Evolutionary conservation across 2,113 vertebrate species (phyloP).

Genomic region (Scatophagus argus): DNA sequence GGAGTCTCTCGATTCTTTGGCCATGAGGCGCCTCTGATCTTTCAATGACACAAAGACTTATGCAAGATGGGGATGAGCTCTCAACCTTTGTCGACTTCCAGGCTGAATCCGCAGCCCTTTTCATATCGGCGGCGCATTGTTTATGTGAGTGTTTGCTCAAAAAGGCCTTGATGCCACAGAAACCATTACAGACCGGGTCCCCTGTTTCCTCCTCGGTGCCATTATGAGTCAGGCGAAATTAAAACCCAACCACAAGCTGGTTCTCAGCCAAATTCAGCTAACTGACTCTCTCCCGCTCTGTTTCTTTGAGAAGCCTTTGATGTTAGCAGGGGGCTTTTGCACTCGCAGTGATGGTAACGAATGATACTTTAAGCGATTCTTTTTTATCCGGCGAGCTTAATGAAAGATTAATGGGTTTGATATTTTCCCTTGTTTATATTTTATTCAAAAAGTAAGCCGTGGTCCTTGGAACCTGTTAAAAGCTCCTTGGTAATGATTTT

Average conservation of each 20-base stretch:
- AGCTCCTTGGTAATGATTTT: slow-evolving; percentile 86
- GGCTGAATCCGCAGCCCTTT: slow-evolving; percentile 42
- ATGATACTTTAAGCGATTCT: slow-evolving; percentile 98
- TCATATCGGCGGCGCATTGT: slow-evolving; percentile 52
- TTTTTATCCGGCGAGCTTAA: slow-evolving; percentile 99
- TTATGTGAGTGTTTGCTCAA: slow-evolving; percentile 54
- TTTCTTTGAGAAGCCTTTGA: slow-evolving; percentile 91
- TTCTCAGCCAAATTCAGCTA: slow-evolving; percentile 94
- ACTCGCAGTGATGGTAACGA: slow-evolving; percentile 92
- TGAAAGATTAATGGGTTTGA: slow-evolving; percentile 99
- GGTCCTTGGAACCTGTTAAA: slow-evolving; percentile 88
- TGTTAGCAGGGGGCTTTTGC: slow-evolving; percentile 94
- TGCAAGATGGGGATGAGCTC: slow-evolving; percentile 55
- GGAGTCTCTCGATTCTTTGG: slow-evolving; percentile 51
- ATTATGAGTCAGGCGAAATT: slow-evolving; percentile 85
- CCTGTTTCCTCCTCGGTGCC: slow-evolving; percentile 81
- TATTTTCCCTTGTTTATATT: slow-evolving; percentile 97
- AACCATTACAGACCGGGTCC: slow-evolving; percentile 58
- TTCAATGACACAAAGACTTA: slow-evolving; percentile 64
- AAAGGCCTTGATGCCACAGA: slow-evolving; percentile 57
- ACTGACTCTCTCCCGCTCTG: slow-evolving; percentile 85
- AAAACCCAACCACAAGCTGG: slow-evolving; percentile 91
- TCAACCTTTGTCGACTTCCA: slow-evolving; percentile 60
- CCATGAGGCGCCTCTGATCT: slow-evolving; percentile 72
- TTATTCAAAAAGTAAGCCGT: slow-evolving; percentile 84